Conservation (phyloP, 2,888 invertebrate species). For the Branchinecta sandiegonensis region DNA sequence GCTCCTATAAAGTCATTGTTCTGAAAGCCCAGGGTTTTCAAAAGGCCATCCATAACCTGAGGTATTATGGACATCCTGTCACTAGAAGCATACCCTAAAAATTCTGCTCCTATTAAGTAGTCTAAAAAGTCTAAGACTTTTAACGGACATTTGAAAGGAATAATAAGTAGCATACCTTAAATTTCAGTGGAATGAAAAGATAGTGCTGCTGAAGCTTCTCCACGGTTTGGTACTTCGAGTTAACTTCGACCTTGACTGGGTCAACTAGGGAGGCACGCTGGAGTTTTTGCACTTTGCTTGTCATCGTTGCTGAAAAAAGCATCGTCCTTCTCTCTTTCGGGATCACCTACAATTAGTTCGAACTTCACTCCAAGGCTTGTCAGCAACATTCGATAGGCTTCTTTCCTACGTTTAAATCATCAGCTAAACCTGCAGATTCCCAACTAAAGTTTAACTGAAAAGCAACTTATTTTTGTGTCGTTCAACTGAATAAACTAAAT, state of each 20-base stretch:
- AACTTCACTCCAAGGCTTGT: too few species aligned
- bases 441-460: too few species aligned
- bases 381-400: too few species aligned
- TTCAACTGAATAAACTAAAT: too few species aligned
- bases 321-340: slow-evolving; percentile 82
- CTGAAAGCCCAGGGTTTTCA: too few species aligned
- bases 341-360: slow-evolving; percentile 41
- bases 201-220: slow-evolving; percentile 90
- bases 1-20: too few species aligned
- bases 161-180: slow-evolving; percentile 49
- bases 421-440: too few species aligned
- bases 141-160: not conserved
- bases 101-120: too few species aligned
- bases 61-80: not conserved
- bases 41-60: not conserved
- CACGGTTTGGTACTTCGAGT: slow-evolving; percentile 93
- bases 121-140: too few species aligned
- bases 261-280: slow-evolving; percentile 86
- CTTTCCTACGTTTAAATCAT: too few species aligned
- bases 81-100: slow-evolving; percentile 55
- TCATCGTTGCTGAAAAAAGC: slow-evolving; percentile 98
- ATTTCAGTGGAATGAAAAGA: slow-evolving; percentile 86
- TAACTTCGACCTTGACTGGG: slow-evolving; percentile 83
- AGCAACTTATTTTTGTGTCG: too few species aligned
- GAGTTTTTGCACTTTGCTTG: slow-evolving; percentile 86